Evolutionary conservation across 1,140 invertebrate genomes (phyloP).

Genomic region (Galleria mellonella): DNA sequence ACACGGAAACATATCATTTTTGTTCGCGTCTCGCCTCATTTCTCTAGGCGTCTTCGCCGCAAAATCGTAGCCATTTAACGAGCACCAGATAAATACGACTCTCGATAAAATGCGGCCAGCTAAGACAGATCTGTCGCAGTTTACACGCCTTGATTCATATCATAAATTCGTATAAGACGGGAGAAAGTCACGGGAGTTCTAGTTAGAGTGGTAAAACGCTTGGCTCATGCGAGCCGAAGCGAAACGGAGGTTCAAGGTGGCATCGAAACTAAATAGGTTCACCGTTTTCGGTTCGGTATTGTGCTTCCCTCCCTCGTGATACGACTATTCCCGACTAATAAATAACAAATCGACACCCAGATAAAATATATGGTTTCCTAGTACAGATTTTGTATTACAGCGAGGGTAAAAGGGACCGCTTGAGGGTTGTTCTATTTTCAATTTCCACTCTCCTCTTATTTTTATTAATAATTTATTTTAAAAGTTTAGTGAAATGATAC

Average conservation of each 20-base stretch:
- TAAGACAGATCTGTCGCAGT: constrained; percentile 26
- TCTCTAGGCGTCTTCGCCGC: constrained; percentile 42
- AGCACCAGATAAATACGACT: constrained; percentile 48
- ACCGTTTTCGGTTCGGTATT: constrained; percentile 45
- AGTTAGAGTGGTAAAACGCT: constrained; percentile 21
- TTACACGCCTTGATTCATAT: constrained; percentile 15
- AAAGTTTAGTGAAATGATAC: constrained; percentile 21
- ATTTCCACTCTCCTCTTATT: constrained; percentile 16
- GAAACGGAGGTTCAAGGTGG: constrained; percentile 45
- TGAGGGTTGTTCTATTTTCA: constrained; percentile 28
- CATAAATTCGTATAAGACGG: constrained; percentile 10
- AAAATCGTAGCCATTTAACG: constrained; percentile 48
- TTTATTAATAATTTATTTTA: constrained; percentile 7
- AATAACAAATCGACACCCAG: constrained; percentile 69
- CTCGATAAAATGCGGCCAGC: constrained; percentile 25
- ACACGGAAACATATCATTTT: constrained; percentile 49
- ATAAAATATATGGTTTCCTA: constrained; percentile 66
- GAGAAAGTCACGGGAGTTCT: constrained; percentile 29
- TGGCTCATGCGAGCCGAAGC: constrained; percentile 33
- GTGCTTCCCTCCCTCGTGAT: constrained; percentile 53
- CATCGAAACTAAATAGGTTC: constrained; percentile 58
- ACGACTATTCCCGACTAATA: constrained; percentile 68
- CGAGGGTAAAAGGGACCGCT: constrained; percentile 27
- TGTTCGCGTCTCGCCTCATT: constrained; percentile 45
- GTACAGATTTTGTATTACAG: constrained; percentile 41